Conservation (phyloP, 1,140 invertebrate species). For the Micrasema longulum region DNA sequence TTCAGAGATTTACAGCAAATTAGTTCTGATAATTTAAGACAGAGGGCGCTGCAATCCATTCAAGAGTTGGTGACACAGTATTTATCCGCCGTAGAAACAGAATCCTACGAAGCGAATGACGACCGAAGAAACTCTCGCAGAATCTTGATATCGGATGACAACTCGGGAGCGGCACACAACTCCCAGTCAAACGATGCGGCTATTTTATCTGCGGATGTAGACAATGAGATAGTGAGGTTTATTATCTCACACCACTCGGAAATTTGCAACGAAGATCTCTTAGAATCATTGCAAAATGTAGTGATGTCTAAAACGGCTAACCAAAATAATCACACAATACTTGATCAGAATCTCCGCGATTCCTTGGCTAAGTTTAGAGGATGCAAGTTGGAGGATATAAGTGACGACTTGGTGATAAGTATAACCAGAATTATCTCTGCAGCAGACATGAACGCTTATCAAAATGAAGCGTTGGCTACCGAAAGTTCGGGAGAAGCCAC, state of each 20-base stretch:
- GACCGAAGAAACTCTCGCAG: conserved; percentile 30
- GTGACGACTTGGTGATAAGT: conserved; percentile 63
- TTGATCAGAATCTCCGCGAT: conserved; percentile 59
- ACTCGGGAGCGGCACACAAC: not conserved
- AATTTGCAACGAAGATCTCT: conserved; percentile 60
- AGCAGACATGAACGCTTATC: conserved; percentile 3
- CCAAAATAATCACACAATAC: conserved; percentile 55
- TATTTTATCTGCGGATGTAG: conserved; percentile 56
- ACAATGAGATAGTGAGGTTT: conserved; percentile 65
- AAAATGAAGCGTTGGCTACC: not conserved
- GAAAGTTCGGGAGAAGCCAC: not conserved
- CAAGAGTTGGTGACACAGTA: conserved; percentile 66
- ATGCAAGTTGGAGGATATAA: conserved; percentile 61
- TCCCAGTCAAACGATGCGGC: conserved; percentile 33
- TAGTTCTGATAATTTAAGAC: conserved; percentile 74
- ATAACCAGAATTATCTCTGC: conserved; percentile 57
- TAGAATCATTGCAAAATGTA: conserved; percentile 59
- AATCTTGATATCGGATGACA: conserved; percentile 20
- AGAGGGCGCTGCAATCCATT: conserved; percentile 72
- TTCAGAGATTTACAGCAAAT: conserved; percentile 75
- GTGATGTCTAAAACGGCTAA: conserved; percentile 57
- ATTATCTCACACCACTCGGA: conserved; percentile 61
- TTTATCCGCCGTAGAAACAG: conserved; percentile 58
- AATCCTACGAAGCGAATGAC: conserved; percentile 50
- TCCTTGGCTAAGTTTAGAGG: conserved; percentile 63